Evolutionary conservation across 2,113 vertebrate genomes (phyloP).

Genomic region (Panthera uncia): DNA sequence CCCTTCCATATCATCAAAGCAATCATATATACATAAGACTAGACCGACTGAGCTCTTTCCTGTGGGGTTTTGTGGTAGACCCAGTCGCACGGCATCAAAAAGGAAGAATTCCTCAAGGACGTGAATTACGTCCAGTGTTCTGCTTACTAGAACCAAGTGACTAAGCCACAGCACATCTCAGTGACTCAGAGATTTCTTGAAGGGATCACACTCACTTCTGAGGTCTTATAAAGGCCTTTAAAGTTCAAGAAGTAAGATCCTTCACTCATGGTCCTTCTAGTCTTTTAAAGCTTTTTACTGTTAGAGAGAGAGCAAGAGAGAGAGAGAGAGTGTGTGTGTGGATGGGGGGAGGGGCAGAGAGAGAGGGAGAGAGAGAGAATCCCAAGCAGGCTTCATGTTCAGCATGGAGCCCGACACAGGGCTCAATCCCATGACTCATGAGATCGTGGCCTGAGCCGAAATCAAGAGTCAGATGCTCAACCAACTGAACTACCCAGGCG

Average conservation of each 20-base stretch:
- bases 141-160: neutral
- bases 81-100: neutral
- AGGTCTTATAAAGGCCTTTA: neutral
- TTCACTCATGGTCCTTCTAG: neutral
- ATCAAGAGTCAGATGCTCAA: too few species aligned
- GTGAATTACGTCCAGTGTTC: neutral
- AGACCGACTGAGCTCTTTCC: neutral
- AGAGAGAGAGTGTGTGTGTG: too few species aligned
- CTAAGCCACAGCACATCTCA: neutral
- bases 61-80: neutral
- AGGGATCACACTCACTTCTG: neutral
- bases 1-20: neutral
- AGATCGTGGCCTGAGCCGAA: too few species aligned
- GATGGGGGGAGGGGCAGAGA: too few species aligned
- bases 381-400: too few species aligned
- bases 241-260: neutral
- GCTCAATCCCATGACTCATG: too few species aligned
- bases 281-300: too few species aligned
- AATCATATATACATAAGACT: neutral
- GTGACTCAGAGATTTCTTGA: neutral
- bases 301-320: too few species aligned
- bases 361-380: too few species aligned
- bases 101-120: neutral
- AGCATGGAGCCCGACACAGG: too few species aligned
- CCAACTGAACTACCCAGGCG: too few species aligned